Conservation (phyloP, 1,140 invertebrate species). For the Tetramorium simillimum region DNA sequence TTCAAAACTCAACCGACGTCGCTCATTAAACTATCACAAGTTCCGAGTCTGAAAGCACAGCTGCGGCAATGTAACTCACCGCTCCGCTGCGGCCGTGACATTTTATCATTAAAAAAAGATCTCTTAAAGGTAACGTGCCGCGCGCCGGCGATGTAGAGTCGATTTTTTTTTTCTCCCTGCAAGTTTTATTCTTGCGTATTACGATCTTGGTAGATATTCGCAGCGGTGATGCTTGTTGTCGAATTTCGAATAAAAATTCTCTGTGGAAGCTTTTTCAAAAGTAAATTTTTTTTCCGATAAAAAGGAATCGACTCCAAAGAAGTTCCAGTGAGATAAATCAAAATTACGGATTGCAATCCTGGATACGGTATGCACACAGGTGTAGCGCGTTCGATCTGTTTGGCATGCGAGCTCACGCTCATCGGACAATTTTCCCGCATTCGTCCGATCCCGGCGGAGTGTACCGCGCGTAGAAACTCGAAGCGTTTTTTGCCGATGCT, state of each 20-base stretch:
- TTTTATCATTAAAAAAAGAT: conserved; percentile 54
- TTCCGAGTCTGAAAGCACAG: conserved; percentile 70
- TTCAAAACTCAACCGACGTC: conserved; percentile 73
- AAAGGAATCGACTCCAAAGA: not conserved
- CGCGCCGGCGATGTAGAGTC: not conserved
- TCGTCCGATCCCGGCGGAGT: not conserved
- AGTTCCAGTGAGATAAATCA: not conserved
- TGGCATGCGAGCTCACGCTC: conserved; percentile 10
- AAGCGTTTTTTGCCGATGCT: conserved; percentile 15
- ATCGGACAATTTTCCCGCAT: conserved; percentile 7
- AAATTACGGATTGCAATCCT: not conserved
- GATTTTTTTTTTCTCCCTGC: not conserved
- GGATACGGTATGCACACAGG: not conserved
- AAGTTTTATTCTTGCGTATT: not conserved
- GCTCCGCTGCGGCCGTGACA: conserved; percentile 58
- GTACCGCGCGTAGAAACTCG: not conserved
- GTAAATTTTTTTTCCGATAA: not conserved
- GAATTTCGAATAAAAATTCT: not conserved
- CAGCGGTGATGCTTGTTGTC: not conserved
- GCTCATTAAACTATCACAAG: conserved; percentile 75
- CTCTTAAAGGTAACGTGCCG: conserved; percentile 13
- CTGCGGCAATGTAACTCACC: conserved; percentile 59
- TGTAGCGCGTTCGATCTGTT: not conserved
- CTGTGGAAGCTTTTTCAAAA: not conserved
- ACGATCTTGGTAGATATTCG: not conserved